Evolutionary conservation across 2,113 vertebrate species (phyloP), one percentile per base, ranked within the genome.

Genomic region (Suricata suricatta): DNA sequence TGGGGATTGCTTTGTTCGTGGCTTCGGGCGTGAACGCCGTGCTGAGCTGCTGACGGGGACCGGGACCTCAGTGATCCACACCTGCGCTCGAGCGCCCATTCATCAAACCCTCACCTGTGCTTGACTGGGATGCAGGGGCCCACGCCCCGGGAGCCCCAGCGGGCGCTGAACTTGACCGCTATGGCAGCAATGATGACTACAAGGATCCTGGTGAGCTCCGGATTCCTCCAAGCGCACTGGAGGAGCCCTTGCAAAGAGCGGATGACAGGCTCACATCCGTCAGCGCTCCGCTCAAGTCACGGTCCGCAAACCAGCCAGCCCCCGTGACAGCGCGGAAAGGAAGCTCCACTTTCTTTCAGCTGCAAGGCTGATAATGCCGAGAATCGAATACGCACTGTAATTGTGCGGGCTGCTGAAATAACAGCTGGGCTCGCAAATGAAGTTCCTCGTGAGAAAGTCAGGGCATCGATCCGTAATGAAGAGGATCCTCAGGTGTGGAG

Each of bases 41-140:
- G 0, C 71, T 12, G 11, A 64, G 79, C 25, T 21, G 23, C 19
- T 6, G 0, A 1, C 7, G 11, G 52, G 23, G 60, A n/a, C 35
- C 0, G 31, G 60, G 29, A 21, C 29, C 3, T 52, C 19, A 7
- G 60, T 1, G 21, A 27, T 0, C 50, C 50, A 7, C 0, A 8
- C 0, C 1, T 0, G 23, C 2, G 5, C 3, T 5, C 0, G n/a
- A 6, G 2, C 11, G 41, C 0, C 12, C 0, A 1, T 21, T 8
- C 4, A 16, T 13, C 63, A 25, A 3, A 14, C 19, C 2, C 1
- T 27, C 50, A 10, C 38, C 82, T 54, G 52, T 5, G 13, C 23
- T 1, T 31, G 47, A 35, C 5, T 11, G 23, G 0, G 0, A 8
- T 14, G 2, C 11, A 19, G 57, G 11, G 41, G 35, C 25, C n/a